Percentiles rank a stretch among this genome's conserved stretches.
These are phyloP conservation scores for Caenorhabditis tropicalis DNA, from an alignment of 1,140 invertebrate species.

Conservation along the genomic window DNA sequence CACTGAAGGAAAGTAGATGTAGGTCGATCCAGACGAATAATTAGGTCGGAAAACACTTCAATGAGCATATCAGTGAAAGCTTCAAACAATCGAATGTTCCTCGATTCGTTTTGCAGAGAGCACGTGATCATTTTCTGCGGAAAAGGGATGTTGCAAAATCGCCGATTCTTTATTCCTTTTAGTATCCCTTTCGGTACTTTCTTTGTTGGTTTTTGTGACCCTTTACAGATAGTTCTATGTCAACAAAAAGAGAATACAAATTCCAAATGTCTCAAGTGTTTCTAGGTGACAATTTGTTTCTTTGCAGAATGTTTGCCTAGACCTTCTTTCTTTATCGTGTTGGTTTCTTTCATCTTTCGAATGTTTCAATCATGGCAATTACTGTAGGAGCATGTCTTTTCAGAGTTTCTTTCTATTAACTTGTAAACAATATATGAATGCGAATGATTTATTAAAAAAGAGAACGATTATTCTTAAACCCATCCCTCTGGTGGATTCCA, in stretches of 20 bases:
- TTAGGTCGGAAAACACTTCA: slow-evolving; percentile 6
- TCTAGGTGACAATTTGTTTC: not conserved
- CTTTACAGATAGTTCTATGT: not conserved
- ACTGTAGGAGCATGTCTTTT: too few relatives aligned
- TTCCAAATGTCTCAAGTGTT: not conserved
- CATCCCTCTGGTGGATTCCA: slow-evolving; percentile 61
- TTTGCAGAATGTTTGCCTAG: not conserved
- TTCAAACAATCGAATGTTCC: not conserved
- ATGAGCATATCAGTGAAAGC: not conserved
- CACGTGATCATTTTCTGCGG: too few relatives aligned
- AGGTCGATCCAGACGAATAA: not conserved
- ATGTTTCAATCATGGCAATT: too few relatives aligned
- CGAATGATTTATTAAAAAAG: not conserved
- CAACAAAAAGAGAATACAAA: not conserved
- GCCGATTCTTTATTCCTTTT: too few relatives aligned
- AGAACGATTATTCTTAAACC: slow-evolving; percentile 4
- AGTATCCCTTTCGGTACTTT: not conserved
- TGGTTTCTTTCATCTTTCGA: too few relatives aligned
- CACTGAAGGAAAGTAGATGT: not conserved
- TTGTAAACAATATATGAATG: too few relatives aligned
- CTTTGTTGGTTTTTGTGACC: not conserved
- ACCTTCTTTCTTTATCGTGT: too few relatives aligned
- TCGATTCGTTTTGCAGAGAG: too few relatives aligned
- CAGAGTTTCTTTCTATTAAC: too few relatives aligned
- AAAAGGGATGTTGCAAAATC: too few relatives aligned